Conservation (phyloP, 2,797 vertebrate genomes). For the Syngnathus acus region DNA sequence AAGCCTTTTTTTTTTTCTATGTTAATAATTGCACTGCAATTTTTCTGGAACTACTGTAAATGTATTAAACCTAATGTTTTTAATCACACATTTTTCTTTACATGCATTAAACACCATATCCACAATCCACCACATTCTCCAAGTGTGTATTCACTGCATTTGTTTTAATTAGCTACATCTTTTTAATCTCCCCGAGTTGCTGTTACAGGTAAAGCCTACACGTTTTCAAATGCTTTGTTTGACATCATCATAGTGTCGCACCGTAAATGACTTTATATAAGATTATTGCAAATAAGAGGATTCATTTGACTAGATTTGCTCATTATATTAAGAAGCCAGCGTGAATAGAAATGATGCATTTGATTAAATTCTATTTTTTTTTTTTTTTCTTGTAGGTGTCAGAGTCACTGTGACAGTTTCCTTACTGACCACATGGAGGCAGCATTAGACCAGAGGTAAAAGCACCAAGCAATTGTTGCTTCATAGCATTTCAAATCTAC, state of each 20-base stretch:
- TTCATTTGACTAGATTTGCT: neutral
- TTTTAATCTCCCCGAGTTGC: neutral
- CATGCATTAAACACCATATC: neutral
- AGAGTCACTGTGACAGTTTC: slow-evolving; percentile 4
- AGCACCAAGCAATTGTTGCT: neutral
- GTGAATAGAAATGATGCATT: slow-evolving; percentile 2
- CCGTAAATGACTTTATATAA: neutral
- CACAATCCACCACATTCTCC: neutral
- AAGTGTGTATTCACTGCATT: neutral
- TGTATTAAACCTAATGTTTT: neutral
- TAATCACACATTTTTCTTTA: neutral
- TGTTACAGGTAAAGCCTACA: neutral
- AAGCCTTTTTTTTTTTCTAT: neutral
- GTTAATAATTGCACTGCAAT: neutral
- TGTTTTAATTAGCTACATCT: neutral
- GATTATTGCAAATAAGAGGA: neutral
- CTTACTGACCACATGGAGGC: slow-evolving; percentile 40
- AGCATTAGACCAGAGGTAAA: slow-evolving; percentile 31
- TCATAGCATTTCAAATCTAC: neutral
- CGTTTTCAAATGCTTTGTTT: neutral
- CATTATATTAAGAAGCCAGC: neutral
- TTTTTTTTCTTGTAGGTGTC: neutral
- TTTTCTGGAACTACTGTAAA: neutral
- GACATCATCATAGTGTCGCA: neutral
- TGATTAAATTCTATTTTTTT: slow-evolving; percentile 1